Evolutionary conservation across 2,888 invertebrate genomes (phyloP).

Genomic region (Lepidocyrtinus sp.): DNA sequence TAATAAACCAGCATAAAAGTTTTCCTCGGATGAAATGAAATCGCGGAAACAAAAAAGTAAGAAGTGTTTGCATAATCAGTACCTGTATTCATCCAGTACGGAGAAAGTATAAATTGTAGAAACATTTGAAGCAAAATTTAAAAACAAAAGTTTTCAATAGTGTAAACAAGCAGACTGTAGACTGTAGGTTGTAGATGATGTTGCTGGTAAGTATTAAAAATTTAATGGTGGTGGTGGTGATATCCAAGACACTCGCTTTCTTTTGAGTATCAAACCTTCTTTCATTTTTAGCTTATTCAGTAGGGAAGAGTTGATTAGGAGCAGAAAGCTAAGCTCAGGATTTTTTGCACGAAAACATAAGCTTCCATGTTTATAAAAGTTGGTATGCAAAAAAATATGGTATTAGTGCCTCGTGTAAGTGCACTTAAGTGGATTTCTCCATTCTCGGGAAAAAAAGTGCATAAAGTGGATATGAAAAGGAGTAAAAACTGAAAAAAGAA

Average conservation of each 20-base stretch:
- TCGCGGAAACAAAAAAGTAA: too few species aligned
- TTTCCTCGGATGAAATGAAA: conserved; percentile 8
- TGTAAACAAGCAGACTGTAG: not conserved
- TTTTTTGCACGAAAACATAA: too few species aligned
- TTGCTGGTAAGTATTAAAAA: too few species aligned
- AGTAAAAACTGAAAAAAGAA: conserved; percentile 14
- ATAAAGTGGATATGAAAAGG: conserved; percentile 3
- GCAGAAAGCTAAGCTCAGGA: too few species aligned
- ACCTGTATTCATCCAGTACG: not conserved
- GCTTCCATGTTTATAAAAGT: not conserved
- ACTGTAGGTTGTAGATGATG: too few species aligned
- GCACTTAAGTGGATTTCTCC: conserved; percentile 9
- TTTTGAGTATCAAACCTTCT: too few species aligned
- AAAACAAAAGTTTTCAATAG: too few species aligned
- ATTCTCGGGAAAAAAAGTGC: conserved; percentile 1
- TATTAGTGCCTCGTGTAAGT: not conserved
- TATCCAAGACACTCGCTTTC: conserved; percentile 5
- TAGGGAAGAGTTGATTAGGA: not conserved
- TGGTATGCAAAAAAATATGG: not conserved
- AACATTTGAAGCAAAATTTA: conserved; percentile 9
- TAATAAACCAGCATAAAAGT: conserved; percentile 3
- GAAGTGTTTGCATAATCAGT: conserved; percentile 11
- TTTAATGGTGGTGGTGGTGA: not conserved
- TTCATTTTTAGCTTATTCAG: not conserved
- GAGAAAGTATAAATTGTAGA: not conserved